Percentiles rank a stretch among this genome's conserved stretches.
phyloP scores from a whole-genome alignment of 1,140 invertebrate genomes.

The Apis mellifera region DNA sequence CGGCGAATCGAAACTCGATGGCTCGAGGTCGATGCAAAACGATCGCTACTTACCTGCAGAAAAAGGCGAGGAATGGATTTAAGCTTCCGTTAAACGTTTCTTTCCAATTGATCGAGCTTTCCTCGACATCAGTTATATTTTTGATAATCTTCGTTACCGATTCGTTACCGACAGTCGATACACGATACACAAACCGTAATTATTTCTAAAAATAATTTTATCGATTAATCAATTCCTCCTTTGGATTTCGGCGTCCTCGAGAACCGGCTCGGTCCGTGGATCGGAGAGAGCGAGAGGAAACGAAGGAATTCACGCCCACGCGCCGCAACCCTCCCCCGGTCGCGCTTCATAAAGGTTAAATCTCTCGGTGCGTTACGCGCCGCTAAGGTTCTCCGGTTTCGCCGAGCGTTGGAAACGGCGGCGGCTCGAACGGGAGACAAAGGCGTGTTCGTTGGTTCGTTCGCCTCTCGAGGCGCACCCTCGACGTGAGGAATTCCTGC shows the following conservation, averaged over 20 bases:
- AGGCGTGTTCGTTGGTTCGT: slow-evolving; percentile 46
- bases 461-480: slow-evolving; percentile 53
- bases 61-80: no score
- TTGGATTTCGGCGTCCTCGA: no score
- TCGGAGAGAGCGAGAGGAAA: no score
- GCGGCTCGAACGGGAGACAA: slow-evolving; percentile 56
- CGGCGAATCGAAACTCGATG: slow-evolving; percentile 42
- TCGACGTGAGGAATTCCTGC: slow-evolving; percentile 53
- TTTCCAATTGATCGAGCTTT: no score
- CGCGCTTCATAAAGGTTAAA: slow-evolving; percentile 65
- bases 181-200: no score
- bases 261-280: no score
- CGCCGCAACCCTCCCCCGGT: slow-evolving; percentile 4
- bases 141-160: no score
- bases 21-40: slow-evolving; percentile 33
- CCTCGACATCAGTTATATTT: no score
- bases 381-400: slow-evolving; percentile 57
- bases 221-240: no score
- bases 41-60: background rate
- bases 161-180: no score
- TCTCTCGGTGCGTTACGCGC: slow-evolving; percentile 64
- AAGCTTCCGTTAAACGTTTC: background rate
- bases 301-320: no score
- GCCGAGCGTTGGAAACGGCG: slow-evolving; percentile 60
- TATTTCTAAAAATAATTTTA: no score